Percentiles rank a stretch among this genome's conserved stretches.
Evolutionary conservation across 1,140 invertebrate species (phyloP).

Genomic region (Bathynomus jamesi): DNA sequence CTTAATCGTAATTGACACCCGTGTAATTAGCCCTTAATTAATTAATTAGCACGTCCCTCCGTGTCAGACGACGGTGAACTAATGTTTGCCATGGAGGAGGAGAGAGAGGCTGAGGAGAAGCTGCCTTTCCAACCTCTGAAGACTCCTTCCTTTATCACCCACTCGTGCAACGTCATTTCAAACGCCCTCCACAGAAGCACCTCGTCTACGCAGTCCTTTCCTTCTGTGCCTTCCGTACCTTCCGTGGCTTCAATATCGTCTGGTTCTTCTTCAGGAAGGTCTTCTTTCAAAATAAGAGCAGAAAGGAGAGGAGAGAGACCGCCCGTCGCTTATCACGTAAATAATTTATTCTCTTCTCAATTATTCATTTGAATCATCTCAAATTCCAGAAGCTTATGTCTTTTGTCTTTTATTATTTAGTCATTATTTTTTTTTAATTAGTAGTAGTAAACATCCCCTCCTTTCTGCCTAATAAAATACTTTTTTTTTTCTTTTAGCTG

Average conservation of each 20-base stretch:
- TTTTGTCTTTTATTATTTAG: neutral
- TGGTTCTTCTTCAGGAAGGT: neutral
- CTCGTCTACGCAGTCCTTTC: neutral
- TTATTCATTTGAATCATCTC: neutral
- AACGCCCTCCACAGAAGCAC: neutral
- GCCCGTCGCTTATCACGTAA: neutral
- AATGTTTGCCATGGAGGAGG: conserved; percentile 37
- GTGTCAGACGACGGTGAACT: conserved; percentile 36
- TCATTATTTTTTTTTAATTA: too few relatives aligned
- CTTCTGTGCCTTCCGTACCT: neutral
- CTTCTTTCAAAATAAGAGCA: neutral
- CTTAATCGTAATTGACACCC: too few relatives aligned
- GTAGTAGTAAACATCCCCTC: too few relatives aligned
- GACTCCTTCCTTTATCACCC: neutral
- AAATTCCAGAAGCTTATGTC: neutral
- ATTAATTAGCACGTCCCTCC: too few relatives aligned
- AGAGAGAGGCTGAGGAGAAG: neutral
- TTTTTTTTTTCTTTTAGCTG: neutral
- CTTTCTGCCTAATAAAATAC: too few relatives aligned
- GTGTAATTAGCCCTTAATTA: too few relatives aligned
- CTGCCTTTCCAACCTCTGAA: neutral
- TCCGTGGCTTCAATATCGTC: neutral
- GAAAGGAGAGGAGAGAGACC: neutral
- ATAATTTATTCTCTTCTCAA: too few relatives aligned
- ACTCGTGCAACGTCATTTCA: neutral